These are phyloP conservation scores for Indicator indicator DNA, from an alignment of 2,113 vertebrate genomes.

Conservation along the genomic window DNA sequence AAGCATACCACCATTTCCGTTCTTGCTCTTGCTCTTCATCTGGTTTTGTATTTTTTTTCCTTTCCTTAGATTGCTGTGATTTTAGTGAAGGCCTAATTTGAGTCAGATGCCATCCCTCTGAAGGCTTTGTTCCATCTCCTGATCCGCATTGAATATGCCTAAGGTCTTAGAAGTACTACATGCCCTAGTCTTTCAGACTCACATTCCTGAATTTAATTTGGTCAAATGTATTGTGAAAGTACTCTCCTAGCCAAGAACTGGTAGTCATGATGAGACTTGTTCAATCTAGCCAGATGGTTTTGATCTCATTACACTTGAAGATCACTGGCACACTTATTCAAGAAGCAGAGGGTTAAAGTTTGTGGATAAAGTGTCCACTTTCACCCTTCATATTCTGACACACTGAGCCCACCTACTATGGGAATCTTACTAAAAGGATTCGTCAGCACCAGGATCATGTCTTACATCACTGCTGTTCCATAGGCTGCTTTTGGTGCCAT, in stretches of 20 bases:
- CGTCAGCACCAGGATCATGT: neutral
- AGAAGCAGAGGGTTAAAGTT: neutral
- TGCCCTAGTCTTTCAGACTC: neutral
- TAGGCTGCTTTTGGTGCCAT: neutral
- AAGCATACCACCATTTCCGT: conserved; percentile 50
- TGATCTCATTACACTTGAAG: neutral
- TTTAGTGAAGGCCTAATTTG: neutral
- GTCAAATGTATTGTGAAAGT: neutral
- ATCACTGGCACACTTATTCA: neutral
- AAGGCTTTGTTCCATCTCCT: neutral
- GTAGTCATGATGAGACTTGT: neutral
- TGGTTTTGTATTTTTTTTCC: neutral
- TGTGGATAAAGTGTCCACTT: rapidly evolving
- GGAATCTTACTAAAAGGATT: neutral
- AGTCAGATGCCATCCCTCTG: neutral
- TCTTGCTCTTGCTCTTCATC: neutral
- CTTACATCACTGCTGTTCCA: neutral
- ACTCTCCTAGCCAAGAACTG: neutral
- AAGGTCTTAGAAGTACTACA: neutral
- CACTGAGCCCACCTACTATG: neutral
- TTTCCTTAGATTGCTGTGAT: neutral
- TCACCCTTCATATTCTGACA: neutral
- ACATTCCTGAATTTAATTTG: neutral
- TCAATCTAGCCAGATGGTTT: neutral
- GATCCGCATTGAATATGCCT: neutral